Evolutionary conservation across 2,888 invertebrate genomes (phyloP), one percentile per base, ranked within the genome.

Genomic region (Synergus itoensis): DNA sequence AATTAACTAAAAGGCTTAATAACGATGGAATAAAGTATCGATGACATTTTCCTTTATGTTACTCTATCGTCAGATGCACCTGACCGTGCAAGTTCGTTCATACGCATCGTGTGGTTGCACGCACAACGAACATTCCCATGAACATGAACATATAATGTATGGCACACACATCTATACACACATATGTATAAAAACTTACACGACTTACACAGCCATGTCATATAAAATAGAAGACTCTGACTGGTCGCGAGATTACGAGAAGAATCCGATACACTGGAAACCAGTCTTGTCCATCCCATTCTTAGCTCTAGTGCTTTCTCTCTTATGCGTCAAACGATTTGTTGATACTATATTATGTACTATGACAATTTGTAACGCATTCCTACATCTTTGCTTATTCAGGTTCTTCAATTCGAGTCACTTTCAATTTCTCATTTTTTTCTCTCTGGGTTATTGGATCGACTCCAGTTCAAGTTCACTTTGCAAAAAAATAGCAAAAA

Each of bases 121-220:
- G 90, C 88, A 87, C 80, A 84, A 75, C 85, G 88, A 88, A 80
- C 88, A 87, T 91, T 91, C 90, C 90, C 90, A 90, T 84, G 85
- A 69, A 67, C 60, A 41, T 41, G 16, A 18, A 57, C 53, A 57
- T 48, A 73, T 87, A 87, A 84, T 79, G 77, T 78, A 79, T 75
- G 81, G 84, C 82, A 78, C 82, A 81, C 84, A 85, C 83, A 83
- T 79, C 67, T 75, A 77, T 80, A 83, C 82, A n/a, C n/a, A 14
- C 8, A 53, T n/a, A 14, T 45, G 45, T 14, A 45, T 45, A 45
- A 9, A 36, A 73, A 53, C 36, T 0, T 28, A 53, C n/a, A 73
- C 73, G 53, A 53, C 36, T 0, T 28, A 53, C n/a, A 73, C 73
- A 28, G 53, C 18, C 60, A 36, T n/a, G 9, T 53, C 53, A 16